Evolutionary conservation across 2,888 invertebrate species (phyloP).

Genomic region (Colletes collaris): DNA sequence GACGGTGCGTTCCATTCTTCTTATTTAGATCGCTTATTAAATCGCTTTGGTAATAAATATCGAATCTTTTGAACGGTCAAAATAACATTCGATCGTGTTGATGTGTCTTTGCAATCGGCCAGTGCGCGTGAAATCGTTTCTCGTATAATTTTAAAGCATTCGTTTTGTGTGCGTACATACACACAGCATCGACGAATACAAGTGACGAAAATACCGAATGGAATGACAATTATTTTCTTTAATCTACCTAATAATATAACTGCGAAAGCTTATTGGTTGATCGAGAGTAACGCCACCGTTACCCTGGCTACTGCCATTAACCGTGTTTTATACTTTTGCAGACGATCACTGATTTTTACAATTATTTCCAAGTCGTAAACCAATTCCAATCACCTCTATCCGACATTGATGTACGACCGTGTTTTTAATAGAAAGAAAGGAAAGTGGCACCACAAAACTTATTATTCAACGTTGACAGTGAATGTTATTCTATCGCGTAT

Average conservation of each 20-base stretch:
- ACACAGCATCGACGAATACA: background rate
- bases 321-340: background rate
- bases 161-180: background rate
- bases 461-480: conserved; percentile 1
- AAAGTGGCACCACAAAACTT: background rate
- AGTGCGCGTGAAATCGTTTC: background rate
- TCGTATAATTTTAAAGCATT: background rate
- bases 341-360: background rate
- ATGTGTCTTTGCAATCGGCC: background rate
- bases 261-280: conserved; percentile 33
- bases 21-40: too few relatives aligned
- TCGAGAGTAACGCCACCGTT: conserved; percentile 45
- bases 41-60: background rate
- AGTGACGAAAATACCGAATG: background rate
- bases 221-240: background rate
- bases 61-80: background rate
- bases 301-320: background rate
- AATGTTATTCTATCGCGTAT: conserved; percentile 12
- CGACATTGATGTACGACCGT: background rate
- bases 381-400: background rate
- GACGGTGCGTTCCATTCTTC: too few relatives aligned
- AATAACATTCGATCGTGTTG: background rate
- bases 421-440: background rate
- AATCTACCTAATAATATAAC: conserved; percentile 6
- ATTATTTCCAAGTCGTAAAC: background rate